Conservation (phyloP, 1,140 invertebrate genomes). For the Scaptomyza pallida region DNA sequence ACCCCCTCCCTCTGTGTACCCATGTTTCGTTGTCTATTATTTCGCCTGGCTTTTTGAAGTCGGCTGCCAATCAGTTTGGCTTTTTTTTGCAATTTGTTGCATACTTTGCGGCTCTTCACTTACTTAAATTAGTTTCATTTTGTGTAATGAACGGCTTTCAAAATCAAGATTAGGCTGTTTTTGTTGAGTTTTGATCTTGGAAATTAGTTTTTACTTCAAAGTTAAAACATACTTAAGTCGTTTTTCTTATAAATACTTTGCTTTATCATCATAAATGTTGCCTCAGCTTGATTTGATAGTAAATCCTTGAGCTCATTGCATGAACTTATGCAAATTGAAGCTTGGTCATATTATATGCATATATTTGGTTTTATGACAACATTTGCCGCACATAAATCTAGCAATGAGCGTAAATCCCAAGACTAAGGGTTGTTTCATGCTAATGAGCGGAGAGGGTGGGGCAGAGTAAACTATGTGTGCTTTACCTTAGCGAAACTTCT, state of each 20-base stretch:
- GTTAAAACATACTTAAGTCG: background rate
- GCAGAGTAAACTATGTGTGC: slow-evolving; percentile 6
- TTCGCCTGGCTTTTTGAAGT: slow-evolving; percentile 54
- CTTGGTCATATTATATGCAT: slow-evolving; percentile 18
- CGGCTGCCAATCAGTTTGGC: slow-evolving; percentile 18
- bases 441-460: slow-evolving; percentile 51
- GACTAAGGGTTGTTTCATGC: slow-evolving; percentile 61
- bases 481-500: slow-evolving; percentile 53
- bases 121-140: slow-evolving; percentile 66
- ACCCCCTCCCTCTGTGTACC: background rate
- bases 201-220: slow-evolving; percentile 21
- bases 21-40: slow-evolving; percentile 35
- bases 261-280: background rate
- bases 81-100: slow-evolving; percentile 61
- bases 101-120: slow-evolving; percentile 64
- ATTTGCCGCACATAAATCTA: slow-evolving; percentile 67
- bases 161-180: slow-evolving; percentile 34
- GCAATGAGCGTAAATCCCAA: slow-evolving; percentile 46
- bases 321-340: slow-evolving; percentile 66
- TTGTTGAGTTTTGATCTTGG: slow-evolving; percentile 11
- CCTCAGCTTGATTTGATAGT: background rate
- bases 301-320: background rate
- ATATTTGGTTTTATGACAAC: slow-evolving; percentile 71
- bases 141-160: slow-evolving; percentile 15
- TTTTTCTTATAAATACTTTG: no score